Conservation (phyloP, 2,888 invertebrate genomes). For the Cetonia aurata region DNA sequence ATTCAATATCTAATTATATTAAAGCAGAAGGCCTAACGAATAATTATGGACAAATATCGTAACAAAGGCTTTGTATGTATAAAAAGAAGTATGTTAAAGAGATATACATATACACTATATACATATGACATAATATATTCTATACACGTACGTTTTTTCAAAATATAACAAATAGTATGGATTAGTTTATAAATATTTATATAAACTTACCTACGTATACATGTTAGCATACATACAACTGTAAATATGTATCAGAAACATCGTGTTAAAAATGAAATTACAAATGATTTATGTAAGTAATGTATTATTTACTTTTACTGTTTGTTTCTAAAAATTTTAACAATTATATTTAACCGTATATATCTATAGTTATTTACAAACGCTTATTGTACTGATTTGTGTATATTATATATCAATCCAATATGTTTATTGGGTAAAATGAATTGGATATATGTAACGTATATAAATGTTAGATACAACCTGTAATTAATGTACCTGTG, state of each 20-base stretch:
- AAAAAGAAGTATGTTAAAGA: conserved; percentile 22
- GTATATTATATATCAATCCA: conserved; percentile 16
- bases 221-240: conserved; percentile 18
- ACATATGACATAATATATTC: conserved; percentile 29
- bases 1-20: neutral
- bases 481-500: conserved; percentile 43
- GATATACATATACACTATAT: conserved; percentile 7
- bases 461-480: conserved; percentile 3
- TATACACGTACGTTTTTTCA: conserved; percentile 27
- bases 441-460: conserved; percentile 15
- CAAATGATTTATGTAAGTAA: conserved; percentile 7
- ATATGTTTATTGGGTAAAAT: conserved; percentile 20
- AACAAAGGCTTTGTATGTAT: conserved; percentile 19
- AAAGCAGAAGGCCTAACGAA: conserved; percentile 11
- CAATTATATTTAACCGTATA: conserved; percentile 9
- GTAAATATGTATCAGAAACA: conserved; percentile 12
- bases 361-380: neutral
- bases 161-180: conserved; percentile 26
- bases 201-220: conserved; percentile 3
- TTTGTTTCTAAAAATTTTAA: neutral
- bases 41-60: neutral
- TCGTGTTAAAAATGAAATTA: conserved; percentile 1
- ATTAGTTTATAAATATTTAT: conserved; percentile 34
- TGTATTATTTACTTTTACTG: neutral
- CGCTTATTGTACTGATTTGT: conserved; percentile 12